Evolutionary conservation across 2,888 invertebrate genomes (phyloP).

Genomic region (Silvanus unidentatus): DNA sequence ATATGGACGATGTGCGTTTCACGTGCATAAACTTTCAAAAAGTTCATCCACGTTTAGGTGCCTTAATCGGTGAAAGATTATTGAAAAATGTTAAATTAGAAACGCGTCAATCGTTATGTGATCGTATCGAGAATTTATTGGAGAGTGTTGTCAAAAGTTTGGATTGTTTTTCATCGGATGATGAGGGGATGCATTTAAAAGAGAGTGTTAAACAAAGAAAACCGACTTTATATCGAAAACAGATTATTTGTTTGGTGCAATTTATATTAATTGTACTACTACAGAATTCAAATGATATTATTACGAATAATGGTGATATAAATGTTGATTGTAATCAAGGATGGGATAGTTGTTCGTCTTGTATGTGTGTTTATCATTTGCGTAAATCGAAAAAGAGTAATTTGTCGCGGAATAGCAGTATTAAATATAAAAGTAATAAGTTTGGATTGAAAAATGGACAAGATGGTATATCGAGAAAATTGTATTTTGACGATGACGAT

Average conservation of each 20-base stretch:
- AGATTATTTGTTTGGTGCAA: conserved; percentile 47
- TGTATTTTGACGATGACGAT: conserved; percentile 49
- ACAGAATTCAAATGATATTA: conserved; percentile 38
- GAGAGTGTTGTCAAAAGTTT: conserved; percentile 33
- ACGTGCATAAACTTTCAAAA: conserved; percentile 55
- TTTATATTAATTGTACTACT: conserved; percentile 41
- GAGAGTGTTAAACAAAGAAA: conserved; percentile 24
- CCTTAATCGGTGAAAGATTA: conserved; percentile 57
- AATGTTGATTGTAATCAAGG: conserved; percentile 32
- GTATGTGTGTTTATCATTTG: conserved; percentile 60
- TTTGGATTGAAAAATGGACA: conserved; percentile 29
- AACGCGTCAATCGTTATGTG: conserved; percentile 14
- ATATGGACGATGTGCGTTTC: conserved; percentile 63
- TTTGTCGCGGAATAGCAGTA: conserved; percentile 48
- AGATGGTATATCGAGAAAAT: conserved; percentile 35
- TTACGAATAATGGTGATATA: conserved; percentile 55
- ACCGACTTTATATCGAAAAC: conserved; percentile 45
- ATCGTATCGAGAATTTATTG: conserved; percentile 22
- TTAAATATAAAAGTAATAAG: conserved; percentile 35
- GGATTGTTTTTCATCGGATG: conserved; percentile 54
- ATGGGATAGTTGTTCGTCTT: conserved; percentile 55
- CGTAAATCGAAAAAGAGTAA: conserved; percentile 50
- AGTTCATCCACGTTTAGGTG: conserved; percentile 61
- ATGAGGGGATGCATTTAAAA: conserved; percentile 46
- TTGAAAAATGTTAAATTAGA: conserved; percentile 37